Evolutionary conservation across 2,113 vertebrate species (phyloP).

Genomic region (Labeo rohita): DNA sequence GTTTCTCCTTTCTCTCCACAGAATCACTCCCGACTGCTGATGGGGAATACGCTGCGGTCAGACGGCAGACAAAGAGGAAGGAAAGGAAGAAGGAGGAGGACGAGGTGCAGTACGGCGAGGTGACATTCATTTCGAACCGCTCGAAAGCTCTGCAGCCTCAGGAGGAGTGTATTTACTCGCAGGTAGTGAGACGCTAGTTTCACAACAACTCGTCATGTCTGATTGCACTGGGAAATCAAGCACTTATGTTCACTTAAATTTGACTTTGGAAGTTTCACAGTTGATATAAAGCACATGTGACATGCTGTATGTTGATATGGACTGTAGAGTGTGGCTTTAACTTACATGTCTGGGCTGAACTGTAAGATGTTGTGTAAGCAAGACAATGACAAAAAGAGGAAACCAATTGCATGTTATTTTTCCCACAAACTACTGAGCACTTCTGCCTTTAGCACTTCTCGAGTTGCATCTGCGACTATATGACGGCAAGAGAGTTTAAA

Average conservation of each 20-base stretch:
- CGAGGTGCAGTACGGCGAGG: no score
- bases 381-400: background rate
- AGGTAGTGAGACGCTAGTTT: conserved; percentile 28
- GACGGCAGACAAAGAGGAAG: no score
- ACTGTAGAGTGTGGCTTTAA: background rate
- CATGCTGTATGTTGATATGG: background rate
- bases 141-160: background rate
- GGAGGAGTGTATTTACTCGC: conserved; percentile 61
- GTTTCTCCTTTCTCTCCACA: background rate
- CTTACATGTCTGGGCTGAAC: background rate
- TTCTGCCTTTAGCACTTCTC: background rate
- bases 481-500: background rate
- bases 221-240: background rate
- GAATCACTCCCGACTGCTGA: no score
- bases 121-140: no score
- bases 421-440: background rate
- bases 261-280: background rate
- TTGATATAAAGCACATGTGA: background rate
- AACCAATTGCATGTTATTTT: background rate
- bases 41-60: no score
- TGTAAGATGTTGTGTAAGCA: background rate
- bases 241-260: background rate
- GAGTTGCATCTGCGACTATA: background rate
- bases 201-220: background rate
- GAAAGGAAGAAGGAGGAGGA: no score